Conservation (phyloP, 92 coral and sea anemone genomes). For the Parazoanthus atlanticus region DNA sequence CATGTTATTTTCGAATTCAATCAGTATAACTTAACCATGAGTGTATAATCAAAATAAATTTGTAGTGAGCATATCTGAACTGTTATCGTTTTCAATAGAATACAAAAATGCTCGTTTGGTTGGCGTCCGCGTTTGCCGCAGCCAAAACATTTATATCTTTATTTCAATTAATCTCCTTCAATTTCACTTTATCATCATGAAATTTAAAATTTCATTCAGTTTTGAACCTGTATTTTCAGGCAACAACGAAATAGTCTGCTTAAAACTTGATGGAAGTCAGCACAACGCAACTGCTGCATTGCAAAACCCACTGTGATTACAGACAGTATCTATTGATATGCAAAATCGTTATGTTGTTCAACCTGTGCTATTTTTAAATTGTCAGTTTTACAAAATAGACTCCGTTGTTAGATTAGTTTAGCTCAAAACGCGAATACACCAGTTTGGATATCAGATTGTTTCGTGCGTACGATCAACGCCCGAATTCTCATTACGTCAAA, state of each 20-base stretch:
- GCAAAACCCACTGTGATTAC: not conserved
- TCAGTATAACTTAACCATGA: not conserved
- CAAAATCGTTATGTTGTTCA: not conserved
- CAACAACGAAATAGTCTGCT: not conserved
- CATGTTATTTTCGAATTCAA: not conserved
- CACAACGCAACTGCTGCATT: not conserved
- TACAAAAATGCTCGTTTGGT: not conserved
- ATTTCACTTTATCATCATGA: not conserved
- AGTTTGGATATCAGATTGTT: not conserved
- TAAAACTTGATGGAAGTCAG: not conserved
- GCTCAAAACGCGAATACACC: not conserved
- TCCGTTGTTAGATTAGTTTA: not conserved
- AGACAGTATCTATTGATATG: conserved; percentile 10
- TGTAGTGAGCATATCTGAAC: not conserved
- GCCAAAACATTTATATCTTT: not conserved
- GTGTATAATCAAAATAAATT: not conserved
- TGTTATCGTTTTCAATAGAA: not conserved
- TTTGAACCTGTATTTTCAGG: not conserved
- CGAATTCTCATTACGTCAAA: not conserved
- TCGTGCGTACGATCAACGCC: not conserved
- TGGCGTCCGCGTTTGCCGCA: not conserved
- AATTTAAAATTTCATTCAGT: not conserved
- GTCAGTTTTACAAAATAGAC: conserved; percentile 7
- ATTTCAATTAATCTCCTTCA: too few relatives aligned
- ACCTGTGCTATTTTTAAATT: not conserved